Base-by-base conservation (phyloP, 2,888 invertebrate species). In the Tolmerus cingulatus region DNA sequence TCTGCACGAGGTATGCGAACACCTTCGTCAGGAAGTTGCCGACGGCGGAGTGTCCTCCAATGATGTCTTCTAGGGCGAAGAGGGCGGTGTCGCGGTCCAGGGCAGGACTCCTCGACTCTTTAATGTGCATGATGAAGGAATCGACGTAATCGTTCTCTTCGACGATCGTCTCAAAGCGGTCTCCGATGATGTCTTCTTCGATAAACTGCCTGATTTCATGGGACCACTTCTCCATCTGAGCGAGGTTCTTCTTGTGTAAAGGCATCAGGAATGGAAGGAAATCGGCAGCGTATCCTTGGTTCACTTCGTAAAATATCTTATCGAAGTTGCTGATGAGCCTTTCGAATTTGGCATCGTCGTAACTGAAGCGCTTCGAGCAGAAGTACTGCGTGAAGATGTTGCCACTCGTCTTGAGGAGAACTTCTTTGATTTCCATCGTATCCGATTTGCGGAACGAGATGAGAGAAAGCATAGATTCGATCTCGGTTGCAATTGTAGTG, bases 261-360 rank as follows among this genome's bases (percentile, higher is more conserved):
- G 94, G 94, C 90, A 94, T 91, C 19, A 95, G 90, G 90, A 94
- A 94, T 0, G 95, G 95, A 79, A 95, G 91, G 89, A 95, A 95
- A 90, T 95, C 95, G 0, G 95, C 94, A 0, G 94, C 94, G 90
- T 95, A 95, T 1, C 95, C 95, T 90, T 95, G 95, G 91, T 95
- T 95, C 7, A 95, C 94, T 90, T 95, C 95, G 91, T 93, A 95
- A 91, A 95, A 95, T 78, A 95, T 93, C 51, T 93, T 93, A 90
- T 95, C 95, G 90, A 95, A 95, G 89, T 94, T 93, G 23, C 92
- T 90, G 0, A 95, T 91, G 91, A 95, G 93, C 40, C 92, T 90
- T 1, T 90, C 89, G 91, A 95, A 95, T 0, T 91, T 91, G 3
- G 89, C 66, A 55, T 92, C 90, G 16, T 89, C 88, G n/a, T 90